Evolutionary conservation across 2,797 vertebrate species (phyloP), one percentile per base, ranked within the genome.

Genomic region (Brachyrhaphis roseni): DNA sequence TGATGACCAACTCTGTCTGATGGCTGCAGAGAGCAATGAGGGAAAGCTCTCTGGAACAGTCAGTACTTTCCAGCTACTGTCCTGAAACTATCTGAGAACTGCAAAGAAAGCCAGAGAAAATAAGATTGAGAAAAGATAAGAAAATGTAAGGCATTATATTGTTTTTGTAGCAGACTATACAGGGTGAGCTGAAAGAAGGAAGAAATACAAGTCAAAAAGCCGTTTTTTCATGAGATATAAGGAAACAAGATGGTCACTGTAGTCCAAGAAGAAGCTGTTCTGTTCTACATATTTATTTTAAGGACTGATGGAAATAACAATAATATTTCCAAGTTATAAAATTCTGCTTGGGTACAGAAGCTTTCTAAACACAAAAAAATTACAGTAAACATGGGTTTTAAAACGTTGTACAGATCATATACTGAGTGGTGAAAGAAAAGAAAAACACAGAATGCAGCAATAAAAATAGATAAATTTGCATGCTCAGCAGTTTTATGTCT

Each of bases 311-410:
- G 55, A 5, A 90, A 92, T 90, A 89, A 85, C 66, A 86, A 39
- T 26, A 73, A 77, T 80, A 87, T 87, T 83, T 20, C 77, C 84
- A 85, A 84, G 89, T 82, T 74, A 82, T 5, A 46, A 46, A 76
- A 41, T 80, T n/a, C 11, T 39, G 77, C 18, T 79, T 55, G 71
- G 46, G 74, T n/a, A 6, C 81, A 81, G 77, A 84, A 71, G 72
- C 23, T 75, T 78, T 74, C 41, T 46, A 74, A 81, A 66, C 73
- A 51, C 78, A 78, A 59, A 82, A 80, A 81, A 55, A 31, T 59
- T 15, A 59, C 1, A 31, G 75, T 55, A 68, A 34, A 72, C 64
- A 51, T 43, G 51, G 47, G 57, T 73, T 72, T 77, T 45, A 74
- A 39, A n/a, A 77, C 57, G 16, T 70, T 73, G 64, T 77, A 16